Conservation (phyloP, 2,797 vertebrate species). For the Argyrosomus regius region DNA sequence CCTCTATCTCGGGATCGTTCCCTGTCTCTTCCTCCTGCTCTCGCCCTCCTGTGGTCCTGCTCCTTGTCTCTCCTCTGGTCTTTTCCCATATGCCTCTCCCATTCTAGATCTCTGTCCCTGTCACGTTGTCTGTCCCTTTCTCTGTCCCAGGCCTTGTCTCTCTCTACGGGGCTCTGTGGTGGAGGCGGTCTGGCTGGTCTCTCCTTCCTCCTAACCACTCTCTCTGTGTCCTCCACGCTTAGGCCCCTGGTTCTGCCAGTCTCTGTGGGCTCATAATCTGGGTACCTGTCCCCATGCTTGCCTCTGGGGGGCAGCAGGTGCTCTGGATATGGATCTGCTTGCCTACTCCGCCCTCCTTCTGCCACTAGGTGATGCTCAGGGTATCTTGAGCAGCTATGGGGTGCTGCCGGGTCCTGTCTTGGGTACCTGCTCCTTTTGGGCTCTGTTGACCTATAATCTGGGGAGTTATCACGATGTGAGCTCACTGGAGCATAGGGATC, state of each 20-base stretch:
- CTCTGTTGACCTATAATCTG: slow-evolving; percentile 79
- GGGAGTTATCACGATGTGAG: slow-evolving; percentile 63
- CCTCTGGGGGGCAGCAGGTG: slow-evolving; percentile 68
- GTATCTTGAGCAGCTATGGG: slow-evolving; percentile 67
- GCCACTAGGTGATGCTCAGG: slow-evolving; percentile 60
- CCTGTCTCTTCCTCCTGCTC: slow-evolving; percentile 42
- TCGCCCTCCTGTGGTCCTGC: slow-evolving; percentile 40
- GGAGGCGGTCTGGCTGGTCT: slow-evolving; percentile 77
- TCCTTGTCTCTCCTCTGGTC: slow-evolving; percentile 61
- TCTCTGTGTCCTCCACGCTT: slow-evolving; percentile 63
- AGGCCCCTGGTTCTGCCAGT: slow-evolving; percentile 50
- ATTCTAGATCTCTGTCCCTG: slow-evolving; percentile 44
- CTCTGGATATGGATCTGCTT: slow-evolving; percentile 76
- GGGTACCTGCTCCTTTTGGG: slow-evolving; percentile 82
- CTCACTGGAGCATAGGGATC: slow-evolving; percentile 37
- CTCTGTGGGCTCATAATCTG: slow-evolving; percentile 75
- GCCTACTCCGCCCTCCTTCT: slow-evolving; percentile 65
- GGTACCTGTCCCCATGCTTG: slow-evolving; percentile 70
- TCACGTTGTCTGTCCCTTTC: slow-evolving; percentile 60
- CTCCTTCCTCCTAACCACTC: slow-evolving; percentile 77
- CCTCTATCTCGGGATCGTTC: slow-evolving; percentile 66
- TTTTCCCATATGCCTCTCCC: slow-evolving; percentile 48
- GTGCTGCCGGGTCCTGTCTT: slow-evolving; percentile 73
- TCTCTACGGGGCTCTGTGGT: slow-evolving; percentile 69
- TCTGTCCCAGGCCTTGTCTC: slow-evolving; percentile 64